Percentiles rank a stretch among this genome's conserved stretches.
Conservation (phyloP, 2,888 invertebrate genomes). For the Andrena minutula region DNA sequence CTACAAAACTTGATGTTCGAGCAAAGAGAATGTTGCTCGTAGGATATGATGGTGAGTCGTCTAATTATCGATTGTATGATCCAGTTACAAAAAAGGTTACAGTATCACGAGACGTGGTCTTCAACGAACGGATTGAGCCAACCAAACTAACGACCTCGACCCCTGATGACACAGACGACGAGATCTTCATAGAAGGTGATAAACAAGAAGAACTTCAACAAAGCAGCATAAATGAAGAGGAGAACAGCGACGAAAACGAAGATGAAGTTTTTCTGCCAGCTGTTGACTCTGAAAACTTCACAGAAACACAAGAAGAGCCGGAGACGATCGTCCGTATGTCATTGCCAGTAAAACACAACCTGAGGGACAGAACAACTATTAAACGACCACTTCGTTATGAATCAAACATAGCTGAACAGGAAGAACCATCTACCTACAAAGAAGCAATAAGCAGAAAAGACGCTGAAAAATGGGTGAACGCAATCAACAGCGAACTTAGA, state of each 20-base stretch:
- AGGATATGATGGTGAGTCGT: background rate
- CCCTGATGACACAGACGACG: too few relatives aligned
- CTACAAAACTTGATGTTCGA: background rate
- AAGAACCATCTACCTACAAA: background rate
- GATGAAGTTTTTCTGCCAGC: background rate
- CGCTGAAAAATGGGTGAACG: background rate
- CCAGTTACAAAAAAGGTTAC: background rate
- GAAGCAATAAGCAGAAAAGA: background rate
- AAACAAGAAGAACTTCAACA: too few relatives aligned
- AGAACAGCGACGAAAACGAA: too few relatives aligned
- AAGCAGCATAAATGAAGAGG: too few relatives aligned
- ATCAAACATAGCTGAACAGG: background rate
- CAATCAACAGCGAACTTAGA: background rate
- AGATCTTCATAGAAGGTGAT: too few relatives aligned
- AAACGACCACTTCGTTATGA: background rate
- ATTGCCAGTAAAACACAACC: background rate
- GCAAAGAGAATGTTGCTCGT: background rate
- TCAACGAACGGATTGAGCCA: too few relatives aligned
- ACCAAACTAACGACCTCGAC: background rate
- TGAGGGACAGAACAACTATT: background rate
- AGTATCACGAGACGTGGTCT: too few relatives aligned
- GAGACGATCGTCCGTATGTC: background rate
- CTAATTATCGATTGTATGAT: background rate
- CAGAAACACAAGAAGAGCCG: background rate
- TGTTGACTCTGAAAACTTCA: too few relatives aligned